Evolutionary conservation across 2,113 vertebrate species (phyloP), one percentile per base, ranked within the genome.

Genomic region (Sphaerodactylus townsendi): DNA sequence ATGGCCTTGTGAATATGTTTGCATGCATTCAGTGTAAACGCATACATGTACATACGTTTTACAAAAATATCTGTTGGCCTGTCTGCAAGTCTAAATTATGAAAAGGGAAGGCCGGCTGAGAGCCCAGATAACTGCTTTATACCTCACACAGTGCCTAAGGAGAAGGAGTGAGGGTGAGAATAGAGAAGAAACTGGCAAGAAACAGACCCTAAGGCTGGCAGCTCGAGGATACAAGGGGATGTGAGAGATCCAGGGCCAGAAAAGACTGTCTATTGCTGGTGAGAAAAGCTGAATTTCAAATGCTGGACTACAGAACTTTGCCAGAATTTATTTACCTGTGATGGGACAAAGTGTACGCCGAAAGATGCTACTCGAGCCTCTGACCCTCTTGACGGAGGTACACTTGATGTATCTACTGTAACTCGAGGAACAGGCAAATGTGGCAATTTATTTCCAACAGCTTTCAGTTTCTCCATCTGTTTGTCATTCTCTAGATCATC

Each of bases 361-460:
- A 96, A 88, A 65, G 95, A 83, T 2, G 93, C 1, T 37, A 82
- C 93, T 76, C 84, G 95, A 33, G 89, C 70, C 77, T 97, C 97
- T 80, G 94, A 96, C 41, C 92, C 93, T 90, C 95, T 95, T 46
- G 95, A 96, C 1, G 94, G 90, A 15, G 94, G 94, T 19, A 94
- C 23, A 0, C 85, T 93, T 8, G 77, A 75, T 53, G 76, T 53
- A 35, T 93, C 96, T 21, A 92, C 66, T 23, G 77, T 80, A 62
- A 92, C 17, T 28, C 14, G 92, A 80, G 92, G 21, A 0, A 85
- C 39, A 19, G 91, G 86, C 2, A 88, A 74, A 23, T 78, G 90
- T 0, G 90, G 84, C 33, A 93, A 84, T 88, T 94, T 96, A 74
- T 62, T 91, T 85, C 85, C 87, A 89, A 82, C 37, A 75, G 69